These are phyloP conservation scores for Pomacea canaliculata DNA, from an alignment of 2,888 invertebrate genomes.

Conservation along the genomic window DNA sequence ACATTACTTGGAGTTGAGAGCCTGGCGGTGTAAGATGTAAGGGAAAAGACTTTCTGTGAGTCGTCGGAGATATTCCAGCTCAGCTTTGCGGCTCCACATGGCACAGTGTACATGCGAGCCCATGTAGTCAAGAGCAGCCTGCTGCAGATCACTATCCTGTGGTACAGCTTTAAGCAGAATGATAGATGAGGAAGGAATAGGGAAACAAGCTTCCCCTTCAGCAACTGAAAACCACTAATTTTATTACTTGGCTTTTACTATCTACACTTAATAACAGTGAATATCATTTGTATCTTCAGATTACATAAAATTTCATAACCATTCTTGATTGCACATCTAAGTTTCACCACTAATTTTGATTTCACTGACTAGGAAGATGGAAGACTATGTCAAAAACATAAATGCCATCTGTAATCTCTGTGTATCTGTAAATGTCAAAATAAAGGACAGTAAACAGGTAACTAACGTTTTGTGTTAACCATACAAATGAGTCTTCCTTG, in stretches of 20 bases:
- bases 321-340: too few relatives aligned
- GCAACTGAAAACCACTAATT: not conserved
- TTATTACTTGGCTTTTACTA: not conserved
- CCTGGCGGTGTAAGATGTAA: conserved; percentile 67
- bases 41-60: conserved; percentile 67
- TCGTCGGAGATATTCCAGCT: conserved; percentile 67
- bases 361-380: too few relatives aligned
- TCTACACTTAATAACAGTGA: too few relatives aligned
- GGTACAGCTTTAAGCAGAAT: conserved; percentile 3
- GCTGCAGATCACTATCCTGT: conserved; percentile 56
- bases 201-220: not conserved
- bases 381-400: too few relatives aligned
- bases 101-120: conserved; percentile 68
- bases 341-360: too few relatives aligned
- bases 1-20: conserved; percentile 65
- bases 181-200: not conserved
- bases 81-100: conserved; percentile 64
- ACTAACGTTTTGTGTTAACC: too few relatives aligned
- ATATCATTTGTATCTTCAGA: too few relatives aligned
- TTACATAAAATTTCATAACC: not conserved
- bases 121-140: conserved; percentile 62
- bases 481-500: too few relatives aligned
- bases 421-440: too few relatives aligned
- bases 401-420: too few relatives aligned
- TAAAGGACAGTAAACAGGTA: too few relatives aligned